Conservation (phyloP, 2,113 vertebrate genomes). For the Cottus gobio region DNA sequence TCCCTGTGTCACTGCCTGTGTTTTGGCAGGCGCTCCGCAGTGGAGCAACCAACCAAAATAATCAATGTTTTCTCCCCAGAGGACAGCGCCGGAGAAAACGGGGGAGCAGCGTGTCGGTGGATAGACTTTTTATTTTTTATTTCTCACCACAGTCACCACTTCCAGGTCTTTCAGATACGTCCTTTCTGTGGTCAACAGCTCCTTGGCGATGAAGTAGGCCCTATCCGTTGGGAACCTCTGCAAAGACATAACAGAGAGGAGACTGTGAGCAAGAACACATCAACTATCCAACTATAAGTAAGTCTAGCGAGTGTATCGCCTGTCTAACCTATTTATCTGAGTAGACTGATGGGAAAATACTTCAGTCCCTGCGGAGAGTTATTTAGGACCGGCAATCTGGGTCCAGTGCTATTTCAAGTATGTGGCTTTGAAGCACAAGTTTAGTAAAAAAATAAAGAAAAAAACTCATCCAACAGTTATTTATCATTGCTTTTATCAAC, state of each 20-base stretch:
- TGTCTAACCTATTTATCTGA: slow-evolving; percentile 26
- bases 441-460: background rate
- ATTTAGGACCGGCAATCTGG: slow-evolving; percentile 56
- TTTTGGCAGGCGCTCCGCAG: slow-evolving; percentile 37
- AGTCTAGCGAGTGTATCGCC: background rate
- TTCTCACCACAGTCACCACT: slow-evolving; percentile 92
- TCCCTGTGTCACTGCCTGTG: slow-evolving; percentile 52
- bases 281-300: background rate
- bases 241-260: slow-evolving; percentile 39
- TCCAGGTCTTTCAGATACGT: slow-evolving; percentile 97
- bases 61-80: slow-evolving; percentile 68
- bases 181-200: slow-evolving; percentile 92
- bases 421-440: slow-evolving; percentile 14
- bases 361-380: slow-evolving; percentile 13
- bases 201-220: slow-evolving; percentile 96
- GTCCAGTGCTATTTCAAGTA: slow-evolving; percentile 47
- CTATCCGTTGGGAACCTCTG: slow-evolving; percentile 94
- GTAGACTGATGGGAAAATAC: slow-evolving; percentile 23
- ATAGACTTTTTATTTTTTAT: background rate
- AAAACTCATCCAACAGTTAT: background rate
- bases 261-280: background rate
- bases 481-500: background rate
- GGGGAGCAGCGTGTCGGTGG: slow-evolving; percentile 1
- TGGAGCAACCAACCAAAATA: slow-evolving; percentile 65
- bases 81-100: slow-evolving; percentile 42